Conservation (phyloP, 1,140 invertebrate species). For the Eumeta japonica region DNA sequence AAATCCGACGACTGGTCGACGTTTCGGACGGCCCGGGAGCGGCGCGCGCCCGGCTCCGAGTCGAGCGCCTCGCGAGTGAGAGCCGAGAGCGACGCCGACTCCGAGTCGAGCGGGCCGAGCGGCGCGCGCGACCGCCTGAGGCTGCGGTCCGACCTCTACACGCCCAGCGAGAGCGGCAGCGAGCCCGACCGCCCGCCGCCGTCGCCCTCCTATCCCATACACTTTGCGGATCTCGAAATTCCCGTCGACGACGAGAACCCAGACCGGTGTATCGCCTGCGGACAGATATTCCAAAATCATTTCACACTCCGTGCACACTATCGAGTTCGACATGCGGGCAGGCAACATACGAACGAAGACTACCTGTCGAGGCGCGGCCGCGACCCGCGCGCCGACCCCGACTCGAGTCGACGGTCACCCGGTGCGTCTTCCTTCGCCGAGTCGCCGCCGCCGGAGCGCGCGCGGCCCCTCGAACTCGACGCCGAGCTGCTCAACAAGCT, state of each 20-base stretch:
- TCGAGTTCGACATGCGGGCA: slow-evolving; percentile 87
- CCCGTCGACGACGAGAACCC: slow-evolving; percentile 79
- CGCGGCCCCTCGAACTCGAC: slow-evolving; percentile 66
- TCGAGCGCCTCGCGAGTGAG: slow-evolving; percentile 32
- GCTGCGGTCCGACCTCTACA: slow-evolving; percentile 53
- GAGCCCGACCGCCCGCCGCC: slow-evolving; percentile 46
- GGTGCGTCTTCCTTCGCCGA: slow-evolving; percentile 58
- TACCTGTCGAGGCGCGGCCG: slow-evolving; percentile 90
- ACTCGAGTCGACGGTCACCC: slow-evolving; percentile 84
- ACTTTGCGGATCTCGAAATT: slow-evolving; percentile 70
- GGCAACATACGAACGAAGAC: slow-evolving; percentile 88
- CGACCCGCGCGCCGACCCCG: slow-evolving; percentile 88
- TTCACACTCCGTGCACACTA: slow-evolving; percentile 91
- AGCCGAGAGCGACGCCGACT: slow-evolving; percentile 49
- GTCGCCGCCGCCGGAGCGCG: slow-evolving; percentile 19
- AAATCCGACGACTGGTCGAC: slow-evolving; percentile 46
- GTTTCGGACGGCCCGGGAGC: slow-evolving; percentile 46
- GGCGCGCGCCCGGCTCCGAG: slow-evolving; percentile 36
- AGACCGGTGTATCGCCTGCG: slow-evolving; percentile 81
- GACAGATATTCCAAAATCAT: slow-evolving; percentile 91
- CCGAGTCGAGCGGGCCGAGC: slow-evolving; percentile 45
- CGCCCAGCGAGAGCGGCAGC: slow-evolving; percentile 49
- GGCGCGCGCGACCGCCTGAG: slow-evolving; percentile 48
- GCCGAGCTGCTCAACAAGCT: slow-evolving; percentile 81
- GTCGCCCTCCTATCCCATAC: slow-evolving; percentile 57